Percentiles rank a stretch among this genome's conserved stretches.
Conservation (phyloP, 2,113 vertebrate species). For the Melanerpes formicivorus region DNA sequence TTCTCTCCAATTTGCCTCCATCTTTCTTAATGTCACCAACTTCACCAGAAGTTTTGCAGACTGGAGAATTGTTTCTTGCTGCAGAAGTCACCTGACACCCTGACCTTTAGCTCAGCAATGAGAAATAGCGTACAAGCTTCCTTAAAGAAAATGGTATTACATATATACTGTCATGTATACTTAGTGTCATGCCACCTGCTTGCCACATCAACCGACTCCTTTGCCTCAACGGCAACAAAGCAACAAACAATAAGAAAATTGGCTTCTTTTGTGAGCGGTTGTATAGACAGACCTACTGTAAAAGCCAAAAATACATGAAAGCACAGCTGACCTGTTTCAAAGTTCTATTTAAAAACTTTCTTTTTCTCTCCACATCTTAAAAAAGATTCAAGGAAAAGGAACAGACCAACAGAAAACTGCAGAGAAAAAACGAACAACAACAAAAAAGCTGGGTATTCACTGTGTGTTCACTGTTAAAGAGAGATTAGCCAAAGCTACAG, state of each 20-base stretch:
- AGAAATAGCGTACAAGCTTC: slow-evolving; percentile 41
- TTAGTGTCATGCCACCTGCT: slow-evolving; percentile 64
- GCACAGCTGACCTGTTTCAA: background rate
- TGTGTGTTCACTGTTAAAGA: background rate
- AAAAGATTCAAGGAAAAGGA: slow-evolving; percentile 2
- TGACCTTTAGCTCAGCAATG: slow-evolving; percentile 66
- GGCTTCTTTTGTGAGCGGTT: background rate
- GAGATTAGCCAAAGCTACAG: background rate
- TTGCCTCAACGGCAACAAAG: slow-evolving; percentile 44
- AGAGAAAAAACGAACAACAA: background rate
- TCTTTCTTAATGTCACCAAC: slow-evolving; percentile 69
- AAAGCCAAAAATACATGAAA: slow-evolving; percentile 26
- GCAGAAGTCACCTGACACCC: slow-evolving; percentile 57
- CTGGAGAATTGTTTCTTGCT: slow-evolving; percentile 57
- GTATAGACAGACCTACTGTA: background rate
- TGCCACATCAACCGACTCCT: slow-evolving; percentile 38
- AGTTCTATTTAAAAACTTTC: background rate
- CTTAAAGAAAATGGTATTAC: slow-evolving; percentile 66
- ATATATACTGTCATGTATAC: slow-evolving; percentile 60
- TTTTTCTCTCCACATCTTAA: background rate
- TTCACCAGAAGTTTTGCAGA: slow-evolving; percentile 59
- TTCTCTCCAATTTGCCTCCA: slow-evolving; percentile 54
- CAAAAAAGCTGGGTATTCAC: background rate
- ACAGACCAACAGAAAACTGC: background rate
- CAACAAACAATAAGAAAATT: slow-evolving; percentile 43